Evolutionary conservation across 2,888 invertebrate species (phyloP).

Genomic region (Thysanoteuthis rhombus): DNA sequence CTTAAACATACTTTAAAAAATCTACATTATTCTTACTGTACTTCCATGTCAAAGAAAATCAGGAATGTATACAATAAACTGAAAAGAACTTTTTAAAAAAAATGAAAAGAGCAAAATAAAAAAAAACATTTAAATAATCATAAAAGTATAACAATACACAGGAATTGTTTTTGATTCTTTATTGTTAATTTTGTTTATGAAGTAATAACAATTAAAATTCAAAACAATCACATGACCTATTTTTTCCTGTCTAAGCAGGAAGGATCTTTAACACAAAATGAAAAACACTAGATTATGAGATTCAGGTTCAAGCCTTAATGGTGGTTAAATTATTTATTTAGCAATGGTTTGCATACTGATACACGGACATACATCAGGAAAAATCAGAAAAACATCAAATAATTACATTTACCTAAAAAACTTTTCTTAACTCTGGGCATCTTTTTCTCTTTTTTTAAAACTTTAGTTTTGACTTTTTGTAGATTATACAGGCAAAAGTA

Average conservation of each 20-base stretch:
- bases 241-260: background rate
- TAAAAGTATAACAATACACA: too few species aligned
- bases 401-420: background rate
- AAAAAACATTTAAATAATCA: too few species aligned
- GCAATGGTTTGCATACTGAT: background rate
- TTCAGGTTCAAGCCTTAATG: background rate
- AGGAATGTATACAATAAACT: too few species aligned
- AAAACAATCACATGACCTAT: background rate
- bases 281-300: background rate
- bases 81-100: too few species aligned
- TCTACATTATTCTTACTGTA: too few species aligned
- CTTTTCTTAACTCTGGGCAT: background rate
- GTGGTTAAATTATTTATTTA: background rate
- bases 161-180: background rate
- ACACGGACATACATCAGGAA: background rate
- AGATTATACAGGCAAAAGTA: background rate
- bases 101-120: too few species aligned
- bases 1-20: too few species aligned
- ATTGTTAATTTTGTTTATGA: background rate
- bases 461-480: background rate
- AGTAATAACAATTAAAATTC: background rate
- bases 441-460: background rate
- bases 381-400: background rate
- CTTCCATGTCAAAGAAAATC: too few species aligned
- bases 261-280: background rate